Evolutionary conservation across 2,797 vertebrate genomes (phyloP), one percentile per base, ranked within the genome.

Genomic region (Lagorchestes hirsutus): DNA sequence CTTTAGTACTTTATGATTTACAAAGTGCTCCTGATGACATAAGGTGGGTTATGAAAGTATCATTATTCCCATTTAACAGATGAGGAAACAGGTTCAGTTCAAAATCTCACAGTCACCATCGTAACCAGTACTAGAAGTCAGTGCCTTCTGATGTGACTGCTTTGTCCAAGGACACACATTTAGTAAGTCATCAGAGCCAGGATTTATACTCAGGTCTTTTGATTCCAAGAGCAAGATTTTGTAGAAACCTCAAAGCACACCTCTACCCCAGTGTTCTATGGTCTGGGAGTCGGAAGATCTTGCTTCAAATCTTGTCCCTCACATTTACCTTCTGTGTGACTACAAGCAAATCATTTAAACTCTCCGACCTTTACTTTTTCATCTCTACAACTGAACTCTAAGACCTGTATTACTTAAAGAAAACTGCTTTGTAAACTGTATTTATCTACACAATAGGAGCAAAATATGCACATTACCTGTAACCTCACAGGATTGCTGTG

Each of bases 241-340:
- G 55, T 67, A 92, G 55, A 59, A 46, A 90, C 74, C 27, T 87
- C 16, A 87, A 46, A 87, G 74, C 24, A 87, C 40, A 87, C 18
- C 18, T 82, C n/a, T 24, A 40, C 67, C n/a, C n/a, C n/a, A 74
- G 67, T 50, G 67, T 90, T 56, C 11, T 28, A 56, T 62, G 90
- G n/a, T 56, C 96, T 96, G 56, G 54, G 62, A 91, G 62, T 90
- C 55, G 57, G 82, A 82, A 82, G 34, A 94, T 13, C 40, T 54
- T 55, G 31, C 54, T 92, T 40, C 6, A 46, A 24, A 50, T 18
- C 1, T 54, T 27, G 12, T 54, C 62, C 13, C 57, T 40, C 40
- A 55, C 50, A 40, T 94, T 91, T 54, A 92, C 22, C 9, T 6
- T 34, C 62, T 90, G 56, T 82, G 52, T 90, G 74, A 95, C 91